A percentile compares a stretch with the other conserved stretches of the same genome.
Conservation (phyloP, 1,140 invertebrate species). For the Aphidius ervi region DNA sequence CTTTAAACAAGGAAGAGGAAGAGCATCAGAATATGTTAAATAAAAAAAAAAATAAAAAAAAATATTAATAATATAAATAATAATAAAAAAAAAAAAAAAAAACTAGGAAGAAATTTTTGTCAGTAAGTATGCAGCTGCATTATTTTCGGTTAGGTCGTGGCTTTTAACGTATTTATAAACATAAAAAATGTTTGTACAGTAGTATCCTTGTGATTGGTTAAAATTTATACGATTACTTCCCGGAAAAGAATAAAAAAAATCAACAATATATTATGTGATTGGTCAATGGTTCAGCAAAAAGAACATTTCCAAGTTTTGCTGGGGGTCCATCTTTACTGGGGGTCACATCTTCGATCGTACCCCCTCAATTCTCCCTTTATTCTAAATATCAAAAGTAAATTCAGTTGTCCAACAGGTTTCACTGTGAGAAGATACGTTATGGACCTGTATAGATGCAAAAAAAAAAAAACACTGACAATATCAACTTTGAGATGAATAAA, state of each 20-base stretch:
- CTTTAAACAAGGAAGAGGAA: too few species aligned
- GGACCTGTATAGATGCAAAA: constrained; percentile 24
- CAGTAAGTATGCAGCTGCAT: constrained; percentile 10
- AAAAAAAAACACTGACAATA: constrained; percentile 7
- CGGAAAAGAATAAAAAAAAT: constrained; percentile 20
- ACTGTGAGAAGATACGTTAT: constrained; percentile 55
- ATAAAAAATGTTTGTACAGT: neutral
- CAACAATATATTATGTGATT: constrained; percentile 11
- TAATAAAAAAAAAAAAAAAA: too few species aligned
- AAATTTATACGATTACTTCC: constrained; percentile 11
- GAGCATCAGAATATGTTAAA: too few species aligned
- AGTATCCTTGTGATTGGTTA: neutral
- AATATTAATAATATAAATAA: too few species aligned
- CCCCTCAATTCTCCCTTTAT: neutral
- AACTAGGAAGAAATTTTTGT: too few species aligned
- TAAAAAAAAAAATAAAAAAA: too few species aligned
- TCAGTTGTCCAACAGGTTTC: constrained; percentile 29
- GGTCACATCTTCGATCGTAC: constrained; percentile 11
- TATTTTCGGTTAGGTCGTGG: constrained; percentile 9
- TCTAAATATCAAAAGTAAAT: neutral
- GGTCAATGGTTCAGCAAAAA: neutral
- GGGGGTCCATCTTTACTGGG: constrained; percentile 16
- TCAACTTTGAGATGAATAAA: constrained; percentile 20
- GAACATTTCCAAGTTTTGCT: constrained; percentile 10
- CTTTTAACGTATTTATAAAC: constrained; percentile 5